Conservation (phyloP, 2,888 invertebrate species). For the Oscheius myriophilus region DNA sequence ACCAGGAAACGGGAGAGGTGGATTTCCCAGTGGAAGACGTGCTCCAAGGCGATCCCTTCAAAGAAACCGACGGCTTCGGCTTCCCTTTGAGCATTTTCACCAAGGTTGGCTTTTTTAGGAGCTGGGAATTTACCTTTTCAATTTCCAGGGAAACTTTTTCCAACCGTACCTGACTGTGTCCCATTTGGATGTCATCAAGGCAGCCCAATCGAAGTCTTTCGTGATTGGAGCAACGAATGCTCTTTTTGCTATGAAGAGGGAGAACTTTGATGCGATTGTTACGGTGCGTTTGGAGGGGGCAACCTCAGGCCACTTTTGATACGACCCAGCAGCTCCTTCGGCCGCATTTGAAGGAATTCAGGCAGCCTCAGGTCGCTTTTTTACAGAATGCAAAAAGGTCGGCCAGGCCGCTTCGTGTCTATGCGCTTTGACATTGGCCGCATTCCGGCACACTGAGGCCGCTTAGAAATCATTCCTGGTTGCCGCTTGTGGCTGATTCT, state of each 20-base stretch:
- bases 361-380: too few species aligned
- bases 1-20: slow-evolving; percentile 4
- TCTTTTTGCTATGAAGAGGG: slow-evolving; percentile 93
- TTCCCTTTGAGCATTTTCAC: slow-evolving; percentile 87
- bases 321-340: too few species aligned
- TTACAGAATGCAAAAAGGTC: too few species aligned
- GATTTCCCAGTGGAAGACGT: slow-evolving; percentile 6
- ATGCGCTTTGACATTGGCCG: too few species aligned
- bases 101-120: slow-evolving; percentile 74
- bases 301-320: too few species aligned
- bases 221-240: slow-evolving; percentile 90
- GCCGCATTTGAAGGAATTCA: too few species aligned
- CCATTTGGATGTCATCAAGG: slow-evolving; percentile 88
- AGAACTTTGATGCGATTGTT: slow-evolving; percentile 89
- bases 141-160: slow-evolving; percentile 83
- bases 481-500: too few species aligned
- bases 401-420: too few species aligned
- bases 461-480: too few species aligned
- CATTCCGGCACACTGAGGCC: too few species aligned
- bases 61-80: slow-evolving; percentile 80
- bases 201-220: slow-evolving; percentile 71
- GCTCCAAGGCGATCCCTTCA: slow-evolving; percentile 22
- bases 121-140: slow-evolving; percentile 15
- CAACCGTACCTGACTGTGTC: slow-evolving; percentile 94
- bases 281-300: slow-evolving; percentile 76